Percentiles rank a stretch among this genome's conserved stretches.
Conservation (phyloP, 2,113 vertebrate species). For the Zosterops pallidus region DNA sequence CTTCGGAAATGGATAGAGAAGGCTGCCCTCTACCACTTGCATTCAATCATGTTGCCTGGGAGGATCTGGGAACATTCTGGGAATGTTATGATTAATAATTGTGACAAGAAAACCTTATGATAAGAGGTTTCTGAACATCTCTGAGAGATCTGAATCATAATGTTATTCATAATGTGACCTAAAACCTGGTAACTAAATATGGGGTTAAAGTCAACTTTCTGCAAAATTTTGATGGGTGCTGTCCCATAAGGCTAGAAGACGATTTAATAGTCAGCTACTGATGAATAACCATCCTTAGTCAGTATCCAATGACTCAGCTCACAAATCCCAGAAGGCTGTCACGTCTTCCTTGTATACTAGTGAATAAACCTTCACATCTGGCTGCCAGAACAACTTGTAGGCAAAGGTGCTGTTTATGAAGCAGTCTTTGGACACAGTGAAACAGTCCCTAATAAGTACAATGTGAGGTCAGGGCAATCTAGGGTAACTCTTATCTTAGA, state of each 20-base stretch:
- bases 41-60: neutral
- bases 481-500: neutral
- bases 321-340: neutral
- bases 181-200: neutral
- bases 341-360: neutral
- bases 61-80: neutral
- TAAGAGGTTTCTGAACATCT: neutral
- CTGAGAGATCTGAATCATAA: conserved; percentile 32
- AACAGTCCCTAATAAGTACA: neutral
- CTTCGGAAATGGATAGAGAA: neutral
- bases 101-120: neutral
- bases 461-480: neutral
- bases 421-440: neutral
- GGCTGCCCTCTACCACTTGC: neutral
- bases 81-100: conserved; percentile 13
- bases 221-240: neutral
- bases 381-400: neutral
- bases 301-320: conserved; percentile 33
- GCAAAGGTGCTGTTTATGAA: neutral
- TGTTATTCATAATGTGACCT: conserved; percentile 4
- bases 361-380: conserved; percentile 28
- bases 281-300: conserved; percentile 49
- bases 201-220: conserved; percentile 7
- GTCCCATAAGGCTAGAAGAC: neutral
- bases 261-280: neutral